A percentile compares a stretch with the other conserved stretches of the same genome.
phyloP scores from a whole-genome alignment of 2,888 invertebrate species.

The Serripes groenlandicus region DNA sequence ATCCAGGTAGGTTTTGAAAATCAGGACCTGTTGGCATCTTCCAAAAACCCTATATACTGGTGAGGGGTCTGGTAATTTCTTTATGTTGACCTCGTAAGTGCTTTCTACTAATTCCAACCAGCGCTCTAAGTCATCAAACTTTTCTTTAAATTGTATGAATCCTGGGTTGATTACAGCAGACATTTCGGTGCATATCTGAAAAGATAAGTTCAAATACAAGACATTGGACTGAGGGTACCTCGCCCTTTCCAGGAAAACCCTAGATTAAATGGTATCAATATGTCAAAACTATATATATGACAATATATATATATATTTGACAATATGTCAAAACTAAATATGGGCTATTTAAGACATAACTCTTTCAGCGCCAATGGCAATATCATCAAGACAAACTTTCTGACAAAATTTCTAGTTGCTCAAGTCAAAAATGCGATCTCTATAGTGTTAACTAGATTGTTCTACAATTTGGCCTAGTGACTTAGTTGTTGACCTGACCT shows the following conservation, averaged over 20 bases:
- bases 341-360: no score
- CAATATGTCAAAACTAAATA: no score
- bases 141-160: neutral
- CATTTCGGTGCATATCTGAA: neutral
- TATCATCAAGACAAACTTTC: no score
- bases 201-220: neutral
- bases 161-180: neutral
- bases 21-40: neutral
- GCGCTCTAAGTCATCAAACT: neutral
- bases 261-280: neutral
- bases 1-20: neutral
- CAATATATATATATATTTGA: no score
- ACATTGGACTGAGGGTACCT: no score
- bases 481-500: no score
- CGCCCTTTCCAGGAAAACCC: neutral
- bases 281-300: no score
- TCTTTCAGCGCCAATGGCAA: no score
- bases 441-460: no score
- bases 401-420: no score
- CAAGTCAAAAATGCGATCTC: no score
- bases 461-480: no score
- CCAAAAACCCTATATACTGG: neutral
- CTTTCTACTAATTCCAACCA: conserved; percentile 2
- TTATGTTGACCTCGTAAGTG: neutral
- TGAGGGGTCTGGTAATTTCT: neutral